These are phyloP conservation scores for Drosophila ogumai DNA, from an alignment of 1,140 invertebrate species.

Conservation along the genomic window DNA sequence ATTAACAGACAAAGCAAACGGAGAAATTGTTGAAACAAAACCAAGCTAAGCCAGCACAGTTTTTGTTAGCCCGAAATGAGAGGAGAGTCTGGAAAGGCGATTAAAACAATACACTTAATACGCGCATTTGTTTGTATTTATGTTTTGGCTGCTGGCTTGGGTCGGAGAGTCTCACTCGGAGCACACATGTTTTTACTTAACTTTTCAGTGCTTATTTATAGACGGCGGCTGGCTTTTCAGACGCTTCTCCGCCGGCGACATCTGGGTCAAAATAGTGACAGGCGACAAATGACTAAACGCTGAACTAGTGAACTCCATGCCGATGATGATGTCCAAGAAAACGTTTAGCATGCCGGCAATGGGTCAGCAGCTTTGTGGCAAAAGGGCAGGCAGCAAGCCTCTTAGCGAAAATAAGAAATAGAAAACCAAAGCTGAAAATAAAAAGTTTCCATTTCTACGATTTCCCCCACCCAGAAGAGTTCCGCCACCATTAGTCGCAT, in stretches of 20 bases:
- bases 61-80: slow-evolving; percentile 26
- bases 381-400: slow-evolving; percentile 70
- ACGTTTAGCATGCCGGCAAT: slow-evolving; percentile 56
- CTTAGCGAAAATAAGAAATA: slow-evolving; percentile 47
- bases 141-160: slow-evolving; percentile 43
- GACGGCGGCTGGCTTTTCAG: slow-evolving; percentile 28
- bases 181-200: slow-evolving; percentile 74
- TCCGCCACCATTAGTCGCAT: background rate
- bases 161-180: slow-evolving; percentile 5
- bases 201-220: slow-evolving; percentile 68
- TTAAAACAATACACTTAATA: slow-evolving; percentile 69
- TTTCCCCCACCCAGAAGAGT: slow-evolving; percentile 38
- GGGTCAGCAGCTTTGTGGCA: slow-evolving; percentile 46
- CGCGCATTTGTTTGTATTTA: slow-evolving; percentile 55
- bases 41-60: slow-evolving; percentile 9
- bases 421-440: slow-evolving; percentile 29
- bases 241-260: slow-evolving; percentile 24
- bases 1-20: slow-evolving; percentile 27
- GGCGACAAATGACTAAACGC: slow-evolving; percentile 38
- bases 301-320: slow-evolving; percentile 58
- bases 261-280: slow-evolving; percentile 47
- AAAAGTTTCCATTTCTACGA: slow-evolving; percentile 51
- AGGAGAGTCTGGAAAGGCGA: slow-evolving; percentile 21
- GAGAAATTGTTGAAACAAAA: slow-evolving; percentile 40
- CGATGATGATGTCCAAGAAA: slow-evolving; percentile 9